Percentiles rank a stretch among this genome's conserved stretches.
Evolutionary conservation across 2,113 vertebrate genomes (phyloP).

Genomic region (Zosterops hypoxanthus): DNA sequence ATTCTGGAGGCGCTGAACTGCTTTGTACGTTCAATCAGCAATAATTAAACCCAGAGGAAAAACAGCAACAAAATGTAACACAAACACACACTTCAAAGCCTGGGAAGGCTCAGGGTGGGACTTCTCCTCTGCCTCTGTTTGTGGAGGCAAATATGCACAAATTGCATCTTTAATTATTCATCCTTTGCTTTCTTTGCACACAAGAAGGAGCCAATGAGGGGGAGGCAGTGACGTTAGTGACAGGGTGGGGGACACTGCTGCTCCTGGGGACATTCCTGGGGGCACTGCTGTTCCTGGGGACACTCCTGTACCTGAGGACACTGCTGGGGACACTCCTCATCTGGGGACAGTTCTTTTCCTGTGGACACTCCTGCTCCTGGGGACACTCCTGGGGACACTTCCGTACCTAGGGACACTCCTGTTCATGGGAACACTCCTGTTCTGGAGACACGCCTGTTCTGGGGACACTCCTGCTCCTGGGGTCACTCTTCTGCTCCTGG

Average conservation of each 20-base stretch:
- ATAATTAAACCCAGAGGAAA: slow-evolving; percentile 70
- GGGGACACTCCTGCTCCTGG: not conserved
- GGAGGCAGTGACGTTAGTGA: not conserved
- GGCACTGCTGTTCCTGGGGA: not conserved
- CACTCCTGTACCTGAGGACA: not conserved
- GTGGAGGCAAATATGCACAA: slow-evolving; percentile 20
- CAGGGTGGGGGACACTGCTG: not conserved
- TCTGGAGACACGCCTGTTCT: too few species aligned
- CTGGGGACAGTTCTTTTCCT: too few species aligned
- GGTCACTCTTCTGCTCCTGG: too few species aligned
- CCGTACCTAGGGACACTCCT: not conserved
- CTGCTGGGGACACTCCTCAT: not conserved
- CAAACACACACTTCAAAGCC: slow-evolving; percentile 58
- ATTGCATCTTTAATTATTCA: slow-evolving; percentile 40
- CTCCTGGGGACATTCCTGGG: not conserved
- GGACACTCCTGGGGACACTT: not conserved
- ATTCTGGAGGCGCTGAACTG: slow-evolving; percentile 31
- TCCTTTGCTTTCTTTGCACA: not conserved
- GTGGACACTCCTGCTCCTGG: too few species aligned
- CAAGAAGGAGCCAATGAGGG: not conserved
- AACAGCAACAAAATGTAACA: slow-evolving; percentile 55
- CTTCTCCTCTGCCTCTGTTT: slow-evolving; percentile 22
- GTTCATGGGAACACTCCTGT: too few species aligned
- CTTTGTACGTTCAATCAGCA: slow-evolving; percentile 65
- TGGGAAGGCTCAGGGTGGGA: slow-evolving; percentile 11